Evolutionary conservation across 92 coral and sea anemone species (phyloP), one percentile per base, ranked within the genome.

Genomic region (Isaurus tuberculatus): DNA sequence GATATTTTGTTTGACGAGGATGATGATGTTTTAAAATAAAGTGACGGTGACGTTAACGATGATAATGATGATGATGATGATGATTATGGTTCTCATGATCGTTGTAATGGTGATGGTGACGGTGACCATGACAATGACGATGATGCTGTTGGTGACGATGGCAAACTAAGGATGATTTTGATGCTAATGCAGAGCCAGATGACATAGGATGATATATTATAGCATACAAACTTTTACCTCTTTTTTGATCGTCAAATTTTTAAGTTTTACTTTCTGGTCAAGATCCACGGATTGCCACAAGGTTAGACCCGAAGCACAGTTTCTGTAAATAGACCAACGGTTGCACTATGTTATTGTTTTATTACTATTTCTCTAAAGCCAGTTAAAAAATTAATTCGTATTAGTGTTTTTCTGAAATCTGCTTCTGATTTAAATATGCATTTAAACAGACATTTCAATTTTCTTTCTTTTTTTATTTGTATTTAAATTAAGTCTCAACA

Each of bases 271-370:
- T 82, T 78, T 88, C 11, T 81, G 75, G 86, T 94, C 98, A 28
- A 95, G 68, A 30, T 90, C 82, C 19, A 94, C 64, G 67, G 94
- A 87, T 36, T 79, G 37, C 98, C 98, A 95, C 26, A 92, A 89
- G 0, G 98, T 94, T 42, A 89, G 89, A 22, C 72, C 74, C 48
- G 75, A 51, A 3, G 72, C 92, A 51, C 98, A 95, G 8, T 91
- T 92, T 64, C 98, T 95, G 87, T 16, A 64, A 27, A 23, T 17
- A 25, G 8, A 3, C 27, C 37, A 14, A 55, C 19, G n/a, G 3
- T 4, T 19, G 22, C 3, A 15, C 2, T 49, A 16, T 17, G 25
- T 53, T 53, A 53, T 3, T 53, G 9, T 17, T 17, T 53, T 53
- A 1, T 53, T 2, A 8, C n/a, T n/a, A n/a, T n/a, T n/a, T 5